Evolutionary conservation across 2,797 vertebrate genomes (phyloP), one percentile per base, ranked within the genome.

Genomic region (Chiloscyllium punctatum): DNA sequence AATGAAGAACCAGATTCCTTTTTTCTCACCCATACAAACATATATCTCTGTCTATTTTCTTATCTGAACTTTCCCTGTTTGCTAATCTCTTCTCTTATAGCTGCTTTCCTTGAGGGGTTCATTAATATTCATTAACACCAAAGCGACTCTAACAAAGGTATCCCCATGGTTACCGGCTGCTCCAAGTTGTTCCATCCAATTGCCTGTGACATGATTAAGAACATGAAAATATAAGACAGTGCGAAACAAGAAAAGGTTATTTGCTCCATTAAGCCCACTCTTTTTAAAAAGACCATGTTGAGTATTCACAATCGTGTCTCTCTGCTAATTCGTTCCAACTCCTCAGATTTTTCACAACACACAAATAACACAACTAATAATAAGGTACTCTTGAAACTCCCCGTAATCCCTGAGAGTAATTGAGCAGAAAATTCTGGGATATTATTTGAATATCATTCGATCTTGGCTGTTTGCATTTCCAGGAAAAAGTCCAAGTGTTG

Each of bases 71-170:
- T 91, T 66, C 21, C 21, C 57, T 33, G 30, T 18, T 91, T 66
- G 30, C 27, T 91, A 91, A 94, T 42, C 66, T 42, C n/a, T 25
- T 11, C 66, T 42, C n/a, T 48, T 27, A 25, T 71, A 48, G 21
- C 21, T 94, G 5, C 66, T 69, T 71, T 94, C 18, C n/a, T 71
- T 71, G 91, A 68, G 91, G 7, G 91, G 23, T 42, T 69, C 37
- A 48, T 94, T 94, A 94, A 94, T 69, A 94, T 94, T 94, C 62
- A 42, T 69, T 71, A 69, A 71, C 21, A 48, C 66, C 2, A 94
- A 57, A 15, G 13, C 18, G 33, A 66, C 57, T n/a, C 88, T 16
- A 66, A 66, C 88, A 66, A 91, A 94, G 91, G 8, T 48, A 71
- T 94, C 91, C 66, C 91, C 91, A 68, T 94, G 91, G 62, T 68